Percentiles rank a stretch among this genome's conserved stretches.
These are phyloP conservation scores for Microctonus hyperodae DNA, from an alignment of 2,888 invertebrate genomes.

Conservation along the genomic window DNA sequence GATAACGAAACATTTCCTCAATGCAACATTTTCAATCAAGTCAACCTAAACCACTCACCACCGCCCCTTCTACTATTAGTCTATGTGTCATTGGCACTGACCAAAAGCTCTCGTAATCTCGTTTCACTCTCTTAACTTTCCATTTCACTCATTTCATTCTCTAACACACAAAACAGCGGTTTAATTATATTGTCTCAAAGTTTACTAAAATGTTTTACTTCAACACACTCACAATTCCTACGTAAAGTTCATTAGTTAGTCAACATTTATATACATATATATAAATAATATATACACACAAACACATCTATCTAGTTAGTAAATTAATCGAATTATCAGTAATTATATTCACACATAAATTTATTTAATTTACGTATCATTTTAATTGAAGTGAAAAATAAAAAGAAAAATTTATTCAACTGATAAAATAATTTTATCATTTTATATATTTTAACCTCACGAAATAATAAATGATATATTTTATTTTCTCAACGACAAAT, in stretches of 20 bases:
- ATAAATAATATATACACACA: too few species aligned
- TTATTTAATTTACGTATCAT: not conserved
- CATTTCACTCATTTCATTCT: not conserved
- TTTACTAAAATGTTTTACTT: too few species aligned
- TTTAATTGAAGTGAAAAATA: not conserved
- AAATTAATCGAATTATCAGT: not conserved
- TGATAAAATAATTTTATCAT: not conserved
- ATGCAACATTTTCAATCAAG: constrained; percentile 24
- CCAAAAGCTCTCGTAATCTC: not conserved
- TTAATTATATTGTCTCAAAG: not conserved
- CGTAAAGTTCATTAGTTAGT: not conserved
- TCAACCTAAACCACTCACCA: too few species aligned
- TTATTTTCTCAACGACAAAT: not conserved
- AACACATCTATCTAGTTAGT: too few species aligned
- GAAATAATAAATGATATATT: not conserved
- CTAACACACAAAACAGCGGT: not conserved
- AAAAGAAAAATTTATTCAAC: too few species aligned
- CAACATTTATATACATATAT: not conserved
- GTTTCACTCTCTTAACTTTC: not conserved
- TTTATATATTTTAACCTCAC: not conserved
- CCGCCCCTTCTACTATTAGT: not conserved
- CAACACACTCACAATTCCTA: not conserved
- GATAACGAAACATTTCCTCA: not conserved
- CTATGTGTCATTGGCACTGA: not conserved
- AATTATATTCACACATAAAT: not conserved